These are phyloP conservation scores for Torymus auratus DNA, from an alignment of 2,888 invertebrate genomes.

Conservation along the genomic window DNA sequence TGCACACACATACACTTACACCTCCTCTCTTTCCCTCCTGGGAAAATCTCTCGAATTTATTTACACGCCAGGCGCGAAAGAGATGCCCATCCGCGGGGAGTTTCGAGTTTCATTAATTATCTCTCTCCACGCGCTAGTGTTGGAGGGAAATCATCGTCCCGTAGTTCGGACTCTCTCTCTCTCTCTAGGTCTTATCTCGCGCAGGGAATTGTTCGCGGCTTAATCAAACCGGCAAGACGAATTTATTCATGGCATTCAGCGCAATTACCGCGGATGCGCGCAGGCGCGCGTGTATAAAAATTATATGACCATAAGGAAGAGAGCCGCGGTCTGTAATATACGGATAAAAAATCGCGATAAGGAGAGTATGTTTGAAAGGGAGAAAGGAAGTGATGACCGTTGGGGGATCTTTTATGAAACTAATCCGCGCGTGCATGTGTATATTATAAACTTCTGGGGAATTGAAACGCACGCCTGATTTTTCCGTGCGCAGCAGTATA, in stretches of 20 bases:
- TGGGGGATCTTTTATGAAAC: not conserved
- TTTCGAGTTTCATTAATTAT: constrained; percentile 29
- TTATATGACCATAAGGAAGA: constrained; percentile 38
- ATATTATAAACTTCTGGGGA: not conserved
- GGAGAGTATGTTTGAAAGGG: not conserved
- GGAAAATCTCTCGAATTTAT: constrained; percentile 18
- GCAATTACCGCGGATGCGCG: constrained; percentile 32
- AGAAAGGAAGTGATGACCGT: constrained; percentile 26
- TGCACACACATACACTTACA: not conserved
- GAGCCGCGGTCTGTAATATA: not conserved
- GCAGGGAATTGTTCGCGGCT: constrained; percentile 20
- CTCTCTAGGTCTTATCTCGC: not conserved
- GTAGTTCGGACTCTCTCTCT: too few species aligned
- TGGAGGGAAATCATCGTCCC: too few species aligned
- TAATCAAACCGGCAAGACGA: constrained; percentile 41
- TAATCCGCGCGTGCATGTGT: not conserved
- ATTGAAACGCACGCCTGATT: too few species aligned
- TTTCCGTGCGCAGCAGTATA: too few species aligned
- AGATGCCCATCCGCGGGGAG: not conserved
- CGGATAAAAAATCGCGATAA: constrained; percentile 33
- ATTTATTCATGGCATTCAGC: constrained; percentile 45
- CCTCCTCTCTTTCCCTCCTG: not conserved
- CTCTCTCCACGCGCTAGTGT: not conserved
- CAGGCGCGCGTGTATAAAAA: constrained; percentile 14
- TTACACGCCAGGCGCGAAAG: not conserved